Evolutionary conservation across 2,113 vertebrate species (phyloP).

Genomic region (human (Homo sapiens)): GRCh38 chr9:4634501-4635000

Average conservation of each 20-base stretch:
- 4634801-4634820: neutral
- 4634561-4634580: neutral
- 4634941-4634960: neutral
- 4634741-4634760: neutral
- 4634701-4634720: slow-evolving; percentile 11
- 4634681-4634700: neutral
- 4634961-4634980: slow-evolving; percentile 27
- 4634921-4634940: neutral
- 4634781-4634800: neutral
- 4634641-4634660: neutral
- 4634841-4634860: neutral
- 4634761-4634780: neutral
- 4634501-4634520: neutral
- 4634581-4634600: neutral
- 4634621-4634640: neutral
- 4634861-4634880: neutral
- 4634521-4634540: neutral
- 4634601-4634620: neutral
- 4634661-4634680: neutral
- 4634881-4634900: neutral
- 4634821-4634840: neutral
- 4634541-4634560: neutral
- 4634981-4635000: neutral
- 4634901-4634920: neutral
- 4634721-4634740: neutral